These are phyloP conservation scores for Passer domesticus DNA, from an alignment of 2,113 vertebrate genomes.

Conservation along the genomic window DNA sequence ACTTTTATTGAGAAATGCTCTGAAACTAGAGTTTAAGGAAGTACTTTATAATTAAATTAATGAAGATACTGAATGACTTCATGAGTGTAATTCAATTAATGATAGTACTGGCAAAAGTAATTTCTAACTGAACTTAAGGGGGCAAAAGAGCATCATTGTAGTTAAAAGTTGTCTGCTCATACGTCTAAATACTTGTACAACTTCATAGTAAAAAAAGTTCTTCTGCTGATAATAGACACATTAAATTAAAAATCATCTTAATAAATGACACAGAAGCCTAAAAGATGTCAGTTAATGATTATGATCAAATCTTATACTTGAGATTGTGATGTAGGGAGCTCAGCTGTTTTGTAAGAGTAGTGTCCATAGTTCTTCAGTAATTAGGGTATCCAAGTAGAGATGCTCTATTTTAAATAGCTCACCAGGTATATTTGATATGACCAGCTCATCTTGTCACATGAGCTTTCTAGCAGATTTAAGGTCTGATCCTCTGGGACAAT, in stretches of 20 bases:
- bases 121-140: neutral
- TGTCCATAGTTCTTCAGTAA: neutral
- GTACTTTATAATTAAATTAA: neutral
- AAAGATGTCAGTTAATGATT: neutral
- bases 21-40: neutral
- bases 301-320: neutral
- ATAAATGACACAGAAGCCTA: neutral
- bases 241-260: neutral
- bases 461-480: neutral
- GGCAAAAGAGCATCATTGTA: neutral
- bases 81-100: neutral
- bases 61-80: neutral
- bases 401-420: neutral
- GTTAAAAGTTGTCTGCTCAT: neutral
- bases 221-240: neutral
- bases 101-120: neutral
- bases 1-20: neutral
- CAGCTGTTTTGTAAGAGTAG: neutral
- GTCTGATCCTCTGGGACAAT: neutral
- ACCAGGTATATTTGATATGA: neutral
- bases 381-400: neutral
- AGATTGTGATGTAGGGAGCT: neutral
- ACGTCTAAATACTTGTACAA: neutral
- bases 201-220: neutral
- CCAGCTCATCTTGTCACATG: neutral